Conservation (phyloP, 2,113 vertebrate genomes). For the Gnathonemus echidnorhynchus region DNA sequence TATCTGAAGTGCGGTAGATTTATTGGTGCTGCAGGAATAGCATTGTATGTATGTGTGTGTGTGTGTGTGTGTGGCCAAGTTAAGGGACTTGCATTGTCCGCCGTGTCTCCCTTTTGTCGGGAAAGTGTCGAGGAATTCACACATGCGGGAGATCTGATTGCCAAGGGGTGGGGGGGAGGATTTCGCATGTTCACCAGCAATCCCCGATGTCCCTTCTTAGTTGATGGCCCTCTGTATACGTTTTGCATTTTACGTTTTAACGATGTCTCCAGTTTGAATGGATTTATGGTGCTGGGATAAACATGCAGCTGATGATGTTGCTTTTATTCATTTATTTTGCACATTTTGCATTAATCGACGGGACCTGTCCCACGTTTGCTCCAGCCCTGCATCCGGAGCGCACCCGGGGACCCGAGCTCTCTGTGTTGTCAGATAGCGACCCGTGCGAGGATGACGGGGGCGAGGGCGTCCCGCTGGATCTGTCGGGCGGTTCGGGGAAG, state of each 20-base stretch:
- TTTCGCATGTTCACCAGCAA: not conserved
- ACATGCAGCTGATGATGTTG: not conserved
- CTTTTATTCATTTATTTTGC: not conserved
- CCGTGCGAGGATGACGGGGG: slow-evolving; percentile 69
- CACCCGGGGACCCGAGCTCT: slow-evolving; percentile 51
- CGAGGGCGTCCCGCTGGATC: slow-evolving; percentile 64
- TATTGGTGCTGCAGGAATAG: not conserved
- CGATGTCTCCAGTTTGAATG: not conserved
- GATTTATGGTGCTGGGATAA: not conserved
- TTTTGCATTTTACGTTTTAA: not conserved
- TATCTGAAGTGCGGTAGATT: not conserved
- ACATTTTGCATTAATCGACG: not conserved
- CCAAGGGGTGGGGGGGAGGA: not conserved
- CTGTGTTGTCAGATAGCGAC: slow-evolving; percentile 85
- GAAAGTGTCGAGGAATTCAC: not conserved
- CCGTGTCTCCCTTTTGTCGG: not conserved
- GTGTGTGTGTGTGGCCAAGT: not conserved
- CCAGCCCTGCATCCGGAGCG: slow-evolving; percentile 54
- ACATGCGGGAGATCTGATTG: not conserved
- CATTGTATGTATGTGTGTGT: not conserved
- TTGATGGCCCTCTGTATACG: not conserved
- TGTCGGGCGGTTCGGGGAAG: slow-evolving; percentile 66
- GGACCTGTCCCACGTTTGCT: not conserved
- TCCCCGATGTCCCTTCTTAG: not conserved
- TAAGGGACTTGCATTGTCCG: not conserved